A percentile compares a stretch with the other conserved stretches of the same genome.
Evolutionary conservation across 1,140 invertebrate species (phyloP).

Genomic region (Drosophila navojoa): DNA sequence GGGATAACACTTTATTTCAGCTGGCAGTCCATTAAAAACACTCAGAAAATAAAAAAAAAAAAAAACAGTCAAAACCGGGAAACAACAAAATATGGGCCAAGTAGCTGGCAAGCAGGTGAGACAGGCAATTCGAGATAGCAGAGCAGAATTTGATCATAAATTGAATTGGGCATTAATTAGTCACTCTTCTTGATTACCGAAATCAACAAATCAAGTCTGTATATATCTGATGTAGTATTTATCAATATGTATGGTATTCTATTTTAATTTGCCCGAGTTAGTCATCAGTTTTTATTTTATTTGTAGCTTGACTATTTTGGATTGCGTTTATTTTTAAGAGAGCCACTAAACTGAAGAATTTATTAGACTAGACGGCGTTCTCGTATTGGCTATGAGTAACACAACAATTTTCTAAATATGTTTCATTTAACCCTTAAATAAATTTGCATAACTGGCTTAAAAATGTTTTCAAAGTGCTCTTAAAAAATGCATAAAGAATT

Average conservation of each 20-base stretch:
- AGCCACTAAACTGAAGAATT: constrained; percentile 41
- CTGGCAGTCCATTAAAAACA: constrained; percentile 48
- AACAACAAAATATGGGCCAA: constrained; percentile 20
- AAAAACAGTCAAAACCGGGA: no score
- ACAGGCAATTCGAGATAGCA: constrained; percentile 9
- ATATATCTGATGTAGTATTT: constrained; percentile 14
- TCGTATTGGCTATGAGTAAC: constrained; percentile 6
- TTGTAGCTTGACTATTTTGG: constrained; percentile 28
- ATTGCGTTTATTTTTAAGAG: constrained; percentile 40
- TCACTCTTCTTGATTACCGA: constrained; percentile 29
- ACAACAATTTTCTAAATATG: constrained; percentile 3
- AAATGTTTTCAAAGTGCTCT: no score
- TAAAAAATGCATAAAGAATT: constrained; percentile 18
- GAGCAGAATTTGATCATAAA: constrained; percentile 23
- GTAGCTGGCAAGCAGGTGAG: constrained; percentile 21
- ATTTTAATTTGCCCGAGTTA: constrained; percentile 8
- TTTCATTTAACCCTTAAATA: neutral
- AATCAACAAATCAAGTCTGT: constrained; percentile 16
- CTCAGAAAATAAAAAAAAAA: constrained; percentile 13
- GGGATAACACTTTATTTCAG: constrained; percentile 48
- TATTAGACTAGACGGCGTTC: constrained; percentile 44
- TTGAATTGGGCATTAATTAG: constrained; percentile 45
- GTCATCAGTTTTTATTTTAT: constrained; percentile 18
- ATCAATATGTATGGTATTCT: constrained; percentile 9
- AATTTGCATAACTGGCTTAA: constrained; percentile 26